Base-by-base conservation (phyloP, 2,797 vertebrate genomes). In the Austrolebias charrua region DNA sequence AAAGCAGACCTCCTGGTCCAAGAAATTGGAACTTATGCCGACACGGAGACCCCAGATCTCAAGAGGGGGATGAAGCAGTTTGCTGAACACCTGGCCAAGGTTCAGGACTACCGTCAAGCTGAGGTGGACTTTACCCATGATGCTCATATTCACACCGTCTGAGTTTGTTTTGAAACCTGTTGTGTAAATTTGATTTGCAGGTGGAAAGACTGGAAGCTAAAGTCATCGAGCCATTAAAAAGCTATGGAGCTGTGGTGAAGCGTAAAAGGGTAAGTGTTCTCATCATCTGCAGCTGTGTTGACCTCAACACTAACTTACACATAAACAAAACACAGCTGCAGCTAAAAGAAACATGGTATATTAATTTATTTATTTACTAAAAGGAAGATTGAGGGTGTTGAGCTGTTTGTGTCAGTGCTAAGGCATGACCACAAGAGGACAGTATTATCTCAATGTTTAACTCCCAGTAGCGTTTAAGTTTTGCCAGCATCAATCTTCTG, bases 101-200 rank as follows among this genome's bases (percentile, higher is more conserved):
- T 99, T 87, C 96, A 98, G 84, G 95, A 99, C 90, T 99, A 99
- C 82, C 94, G 97, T 62, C 95, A 98, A 66, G 98, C 97, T 72
- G 92, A 99, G 95, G 98, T 98, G 85, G 28, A 29, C 44, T 2
- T 1, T n/a, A 55, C 11, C 13, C 2, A 35, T 63, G 38, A 24
- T 14, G 35, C 49, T 49, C 0, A 20, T 29, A 28, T 47, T 4
- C 35, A 1, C 14, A 57, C 4, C 45, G 9, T 16, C 24, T 49
- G 15, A 46, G 47, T 59, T 2, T 57, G 5, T n/a, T 16, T 1
- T 0, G 14, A 40, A 24, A 60, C 4, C 50, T 76, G 48, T 79
- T 0, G 0, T 53, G 6, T 5, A 43, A 1, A 0, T 13, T 10
- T 66, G 43, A 59, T 12, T 77, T 52, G 68, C 84, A 98, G 97